These are phyloP conservation scores for Tuta absoluta DNA, from an alignment of 2,888 invertebrate genomes.

Conservation along the genomic window DNA sequence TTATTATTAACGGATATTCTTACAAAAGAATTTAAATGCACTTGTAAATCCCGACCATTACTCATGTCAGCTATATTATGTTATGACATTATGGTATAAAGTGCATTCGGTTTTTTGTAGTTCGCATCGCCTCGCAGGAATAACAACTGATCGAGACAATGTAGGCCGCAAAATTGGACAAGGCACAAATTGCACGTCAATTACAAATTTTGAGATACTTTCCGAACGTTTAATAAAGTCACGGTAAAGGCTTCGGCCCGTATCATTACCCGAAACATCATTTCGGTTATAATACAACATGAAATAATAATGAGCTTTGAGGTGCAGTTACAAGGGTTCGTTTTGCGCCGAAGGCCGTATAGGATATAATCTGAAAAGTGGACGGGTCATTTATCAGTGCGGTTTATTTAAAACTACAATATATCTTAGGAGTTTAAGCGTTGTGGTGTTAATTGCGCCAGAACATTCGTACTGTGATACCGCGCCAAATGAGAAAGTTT, in stretches of 20 bases:
- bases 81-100: conserved; percentile 53
- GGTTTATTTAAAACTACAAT: conserved; percentile 59
- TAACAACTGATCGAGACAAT: conserved; percentile 42
- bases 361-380: conserved; percentile 39
- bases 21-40: conserved; percentile 56
- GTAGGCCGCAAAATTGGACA: conserved; percentile 66
- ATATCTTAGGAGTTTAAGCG: conserved; percentile 48
- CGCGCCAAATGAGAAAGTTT: conserved; percentile 19
- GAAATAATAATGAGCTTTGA: conserved; percentile 5
- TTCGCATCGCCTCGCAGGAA: conserved; percentile 39
- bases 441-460: conserved; percentile 45
- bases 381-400: conserved; percentile 52
- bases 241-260: conserved; percentile 36
- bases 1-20: conserved; percentile 45
- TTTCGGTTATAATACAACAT: conserved; percentile 24
- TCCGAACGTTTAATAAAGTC: conserved; percentile 42
- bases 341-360: conserved; percentile 21
- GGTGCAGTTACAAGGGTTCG: not conserved
- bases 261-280: conserved; percentile 37
- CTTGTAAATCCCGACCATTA: conserved; percentile 58
- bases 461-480: conserved; percentile 33
- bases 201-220: conserved; percentile 46
- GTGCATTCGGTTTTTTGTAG: conserved; percentile 51
- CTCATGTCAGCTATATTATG: conserved; percentile 53
- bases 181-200: conserved; percentile 38